A percentile compares a stretch with the other conserved stretches of the same genome.
Conservation (phyloP, 2,888 invertebrate genomes). For the Polia nebulosa region DNA sequence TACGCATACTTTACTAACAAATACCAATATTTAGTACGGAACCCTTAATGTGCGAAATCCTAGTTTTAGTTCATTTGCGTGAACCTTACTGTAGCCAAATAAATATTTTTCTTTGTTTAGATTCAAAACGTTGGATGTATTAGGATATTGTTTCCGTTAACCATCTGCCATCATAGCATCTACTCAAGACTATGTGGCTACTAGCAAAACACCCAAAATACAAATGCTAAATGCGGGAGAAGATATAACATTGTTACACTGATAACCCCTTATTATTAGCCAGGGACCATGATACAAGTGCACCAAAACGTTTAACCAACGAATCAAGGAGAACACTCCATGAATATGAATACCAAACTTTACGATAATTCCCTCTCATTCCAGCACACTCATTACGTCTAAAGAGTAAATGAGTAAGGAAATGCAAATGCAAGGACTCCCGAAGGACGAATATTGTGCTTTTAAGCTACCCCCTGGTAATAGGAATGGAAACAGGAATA, state of each 20-base stretch:
- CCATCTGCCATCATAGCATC: no score
- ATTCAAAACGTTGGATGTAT: no score
- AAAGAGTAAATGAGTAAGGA: constrained; percentile 30
- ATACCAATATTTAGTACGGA: no score
- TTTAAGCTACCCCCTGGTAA: constrained; percentile 15
- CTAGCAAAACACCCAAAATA: background rate
- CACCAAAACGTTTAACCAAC: background rate
- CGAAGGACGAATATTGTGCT: constrained; percentile 42
- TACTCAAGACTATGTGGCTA: background rate
- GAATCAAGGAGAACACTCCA: background rate
- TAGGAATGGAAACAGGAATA: constrained; percentile 1
- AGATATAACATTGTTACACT: background rate
- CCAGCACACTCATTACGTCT: constrained; percentile 31
- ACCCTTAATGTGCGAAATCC: no score
- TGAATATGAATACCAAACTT: constrained; percentile 24
- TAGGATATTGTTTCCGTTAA: no score
- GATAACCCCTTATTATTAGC: background rate
- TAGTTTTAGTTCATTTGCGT: no score
- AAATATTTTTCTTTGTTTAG: no score
- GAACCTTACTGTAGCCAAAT: no score
- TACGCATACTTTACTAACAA: no score
- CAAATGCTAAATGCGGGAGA: background rate
- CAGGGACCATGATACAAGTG: background rate
- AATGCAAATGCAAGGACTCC: constrained; percentile 56
- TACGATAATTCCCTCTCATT: constrained; percentile 37